phyloP scores from a whole-genome alignment of 2,888 invertebrate species.

The Gandaritis pyraliata region DNA sequence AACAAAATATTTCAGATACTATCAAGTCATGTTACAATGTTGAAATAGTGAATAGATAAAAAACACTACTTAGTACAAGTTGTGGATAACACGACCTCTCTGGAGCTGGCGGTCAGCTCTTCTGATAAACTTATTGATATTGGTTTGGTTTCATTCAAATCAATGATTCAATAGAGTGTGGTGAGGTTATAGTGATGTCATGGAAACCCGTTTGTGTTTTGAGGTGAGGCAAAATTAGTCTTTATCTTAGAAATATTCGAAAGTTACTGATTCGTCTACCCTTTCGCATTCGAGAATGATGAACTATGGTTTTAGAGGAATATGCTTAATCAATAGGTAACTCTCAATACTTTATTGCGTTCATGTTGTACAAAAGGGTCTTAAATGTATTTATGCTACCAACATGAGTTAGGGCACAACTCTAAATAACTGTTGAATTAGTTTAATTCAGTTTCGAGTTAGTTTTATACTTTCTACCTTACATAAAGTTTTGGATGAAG shows the following conservation, averaged over 20 bases:
- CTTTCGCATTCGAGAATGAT: slow-evolving; percentile 24
- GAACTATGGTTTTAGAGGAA: background rate
- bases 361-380: too few species aligned
- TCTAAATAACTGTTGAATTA: too few species aligned
- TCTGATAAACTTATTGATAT: slow-evolving; percentile 64
- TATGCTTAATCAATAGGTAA: background rate
- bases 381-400: too few species aligned
- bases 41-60: background rate
- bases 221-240: slow-evolving; percentile 49
- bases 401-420: too few species aligned
- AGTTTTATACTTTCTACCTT: background rate
- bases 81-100: slow-evolving; percentile 24
- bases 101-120: slow-evolving; percentile 49
- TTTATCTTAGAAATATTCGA: slow-evolving; percentile 33
- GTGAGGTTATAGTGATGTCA: slow-evolving; percentile 44
- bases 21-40: background rate
- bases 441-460: background rate
- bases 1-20: background rate
- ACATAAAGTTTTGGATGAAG: background rate
- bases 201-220: slow-evolving; percentile 56
- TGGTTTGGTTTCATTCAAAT: slow-evolving; percentile 32
- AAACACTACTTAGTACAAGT: background rate
- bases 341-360: too few species aligned
- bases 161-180: slow-evolving; percentile 28
- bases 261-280: slow-evolving; percentile 25